Percentiles rank a stretch among this genome's conserved stretches.
Conservation (phyloP, 1,140 invertebrate genomes). For the Ooceraea biroi region DNA sequence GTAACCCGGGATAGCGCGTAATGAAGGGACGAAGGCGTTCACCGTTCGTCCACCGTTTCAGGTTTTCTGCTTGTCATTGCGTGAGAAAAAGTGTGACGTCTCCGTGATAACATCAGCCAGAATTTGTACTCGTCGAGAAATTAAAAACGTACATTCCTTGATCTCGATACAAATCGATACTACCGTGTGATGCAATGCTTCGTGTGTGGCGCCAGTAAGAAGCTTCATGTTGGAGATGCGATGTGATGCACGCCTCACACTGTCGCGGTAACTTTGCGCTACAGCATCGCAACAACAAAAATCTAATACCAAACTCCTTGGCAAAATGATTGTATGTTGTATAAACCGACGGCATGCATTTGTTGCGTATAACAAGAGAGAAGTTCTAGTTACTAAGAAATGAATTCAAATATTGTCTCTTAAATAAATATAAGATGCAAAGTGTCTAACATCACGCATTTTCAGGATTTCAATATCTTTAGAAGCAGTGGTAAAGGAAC, state of each 20-base stretch:
- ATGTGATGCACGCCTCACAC: conserved; percentile 32
- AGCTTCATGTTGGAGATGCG: conserved; percentile 28
- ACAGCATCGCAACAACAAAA: conserved; percentile 23
- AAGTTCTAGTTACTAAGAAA: not conserved
- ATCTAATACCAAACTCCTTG: conserved; percentile 50
- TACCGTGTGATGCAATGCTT: not conserved
- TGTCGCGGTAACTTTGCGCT: conserved; percentile 45
- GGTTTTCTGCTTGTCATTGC: not conserved
- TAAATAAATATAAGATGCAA: not conserved
- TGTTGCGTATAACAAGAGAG: not conserved
- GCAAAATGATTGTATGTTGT: conserved; percentile 22
- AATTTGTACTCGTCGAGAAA: conserved; percentile 5
- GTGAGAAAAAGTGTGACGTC: conserved; percentile 6
- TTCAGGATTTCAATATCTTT: not conserved
- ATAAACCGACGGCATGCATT: conserved; percentile 2
- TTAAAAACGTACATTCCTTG: conserved; percentile 9
- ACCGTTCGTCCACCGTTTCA: not conserved
- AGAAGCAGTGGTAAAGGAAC: not conserved
- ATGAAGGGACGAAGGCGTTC: conserved; percentile 12
- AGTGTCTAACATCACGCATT: not conserved
- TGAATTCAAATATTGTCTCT: not conserved
- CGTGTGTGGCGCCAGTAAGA: conserved; percentile 17
- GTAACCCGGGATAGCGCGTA: not conserved
- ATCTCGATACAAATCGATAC: conserved; percentile 44
- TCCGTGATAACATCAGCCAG: not conserved